These are phyloP conservation scores for Melanotaenia duboulayi DNA, from an alignment of 2,113 vertebrate species.

Conservation along the genomic window DNA sequence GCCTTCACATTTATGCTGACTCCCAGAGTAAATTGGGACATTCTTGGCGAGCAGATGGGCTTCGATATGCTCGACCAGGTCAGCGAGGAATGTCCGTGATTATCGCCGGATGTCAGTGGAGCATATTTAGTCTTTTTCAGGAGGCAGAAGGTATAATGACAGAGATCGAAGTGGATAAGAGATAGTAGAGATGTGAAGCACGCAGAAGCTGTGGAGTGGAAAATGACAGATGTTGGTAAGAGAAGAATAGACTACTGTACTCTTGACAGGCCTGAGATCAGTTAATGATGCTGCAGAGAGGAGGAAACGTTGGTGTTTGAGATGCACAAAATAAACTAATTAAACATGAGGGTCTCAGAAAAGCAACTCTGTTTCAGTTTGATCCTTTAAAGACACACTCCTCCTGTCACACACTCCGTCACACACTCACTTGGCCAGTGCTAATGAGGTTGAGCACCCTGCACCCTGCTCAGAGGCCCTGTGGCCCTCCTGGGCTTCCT, in stretches of 20 bases:
- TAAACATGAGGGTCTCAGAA: conserved; percentile 27
- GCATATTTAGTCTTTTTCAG: conserved; percentile 60
- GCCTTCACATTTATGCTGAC: conserved; percentile 30
- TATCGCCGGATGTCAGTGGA: conserved; percentile 83
- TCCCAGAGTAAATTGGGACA: conserved; percentile 30
- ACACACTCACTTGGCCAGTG: conserved; percentile 73
- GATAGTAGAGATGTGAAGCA: conserved; percentile 82
- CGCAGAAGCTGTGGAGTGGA: conserved; percentile 79
- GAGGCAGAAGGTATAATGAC: conserved; percentile 64
- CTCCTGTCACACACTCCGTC: conserved; percentile 62
- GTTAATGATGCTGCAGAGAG: conserved; percentile 8
- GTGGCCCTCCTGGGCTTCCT: conserved; percentile 94
- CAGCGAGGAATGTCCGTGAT: conserved; percentile 80
- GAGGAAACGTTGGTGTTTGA: not conserved
- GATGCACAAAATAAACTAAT: not conserved
- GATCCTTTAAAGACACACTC: conserved; percentile 51
- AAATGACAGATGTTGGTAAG: conserved; percentile 75
- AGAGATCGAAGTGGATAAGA: conserved; percentile 81
- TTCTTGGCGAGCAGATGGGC: conserved; percentile 69
- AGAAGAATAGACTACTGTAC: conserved; percentile 64
- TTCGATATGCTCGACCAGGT: conserved; percentile 70
- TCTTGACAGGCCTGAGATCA: conserved; percentile 9
- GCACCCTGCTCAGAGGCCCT: conserved; percentile 91
- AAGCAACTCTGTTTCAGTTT: conserved; percentile 34
- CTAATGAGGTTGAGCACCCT: conserved; percentile 99